Evolutionary conservation across 2,888 invertebrate genomes (phyloP), one percentile per base, ranked within the genome.

Genomic region (Andrena praecox): DNA sequence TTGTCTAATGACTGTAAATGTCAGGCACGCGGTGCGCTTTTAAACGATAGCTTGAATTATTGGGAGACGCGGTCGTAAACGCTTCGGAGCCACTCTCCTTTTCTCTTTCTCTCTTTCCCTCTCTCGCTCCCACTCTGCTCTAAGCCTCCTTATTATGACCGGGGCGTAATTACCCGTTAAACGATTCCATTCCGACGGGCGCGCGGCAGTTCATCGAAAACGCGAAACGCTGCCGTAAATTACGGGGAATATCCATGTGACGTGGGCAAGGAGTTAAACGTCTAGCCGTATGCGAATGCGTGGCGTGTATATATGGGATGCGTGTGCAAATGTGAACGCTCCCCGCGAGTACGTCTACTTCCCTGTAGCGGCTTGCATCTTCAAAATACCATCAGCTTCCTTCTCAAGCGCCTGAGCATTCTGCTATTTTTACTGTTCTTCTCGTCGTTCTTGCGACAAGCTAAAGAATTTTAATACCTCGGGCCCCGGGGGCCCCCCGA

Each of bases 261-360:
- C 91, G 91, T 89, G 90, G 91, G 91, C 89, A 90, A 92, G 91
- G 91, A 92, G 92, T 89, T 90, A 88, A 90, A 90, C 87, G 90
- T 90, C 86, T 89, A 90, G 89, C 89, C 90, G 85, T 78, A 81
- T 66, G 75, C 63, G 62, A 63, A 79, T 66, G 73, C 63, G 62
- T 66, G 74, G 73, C 64, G 69, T 74, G 50, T 62, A 35, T 62
- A 35, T 67, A 74, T 63, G 72, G 80, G 84, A 81, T 70, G 68
- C 66, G 77, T 71, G 81, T 54, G 68, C 35, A 54, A 48, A 66
- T 31, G 52, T 29, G n/a, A n/a, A 80, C 78, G 78, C 27, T 72
- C 78, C 80, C 67, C 80, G 72, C 72, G 29, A 54, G 69, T 69
- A 42, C 16, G 0, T 42, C 42, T 42, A 42, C 24, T 7, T 27